Evolutionary conservation across 2,888 invertebrate genomes (phyloP), one percentile per base, ranked within the genome.

Genomic region (Andricus quercusramuli): DNA sequence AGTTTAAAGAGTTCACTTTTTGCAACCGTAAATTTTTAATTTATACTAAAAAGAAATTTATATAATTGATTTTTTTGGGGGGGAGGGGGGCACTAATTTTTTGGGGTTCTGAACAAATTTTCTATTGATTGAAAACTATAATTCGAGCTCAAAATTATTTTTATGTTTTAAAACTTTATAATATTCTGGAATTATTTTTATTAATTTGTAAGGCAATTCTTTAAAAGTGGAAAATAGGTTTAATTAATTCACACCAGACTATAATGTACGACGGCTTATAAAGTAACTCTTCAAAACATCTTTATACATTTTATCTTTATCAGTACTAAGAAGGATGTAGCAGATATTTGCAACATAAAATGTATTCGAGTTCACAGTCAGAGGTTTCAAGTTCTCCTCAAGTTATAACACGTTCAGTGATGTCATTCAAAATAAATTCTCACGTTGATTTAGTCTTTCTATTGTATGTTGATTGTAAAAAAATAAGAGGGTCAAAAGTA

Each of bases 341-440:
- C 37, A 41, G 77, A 22, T 37, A 32, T 62, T 77, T 65, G 25
- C 62, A 44, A 65, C 25, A 59, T 32, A 77, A 77, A 77, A 77
- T 77, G 37, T 25, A 65, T 47, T 9, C 32, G 29, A 62, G n/a
- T 25, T 77, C 22, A 29, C 29, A 25, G 8, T 29, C 8, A n/a
- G 56, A 74, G 9, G 41, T 68, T 15, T 74, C 32, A 32, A 70
- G 44, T 70, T 70, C 29, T n/a, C 32, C 25, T 74, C 32, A 37
- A n/a, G n/a, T 56, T 56, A 56, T 32, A 29, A n/a, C 37, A 68
- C 59, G 59, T 11, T 59, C 11, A 22, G 59, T 59, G 59, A 59
- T 59, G 22, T 59, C 59, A 20, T 41, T 41, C 13, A 37, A 37
- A 37, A 37, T 37, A 9, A 37, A 37, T 37, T 37, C 37, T 37